phyloP scores from a whole-genome alignment of 2,113 vertebrate genomes.

The Synodontis membranacea region DNA sequence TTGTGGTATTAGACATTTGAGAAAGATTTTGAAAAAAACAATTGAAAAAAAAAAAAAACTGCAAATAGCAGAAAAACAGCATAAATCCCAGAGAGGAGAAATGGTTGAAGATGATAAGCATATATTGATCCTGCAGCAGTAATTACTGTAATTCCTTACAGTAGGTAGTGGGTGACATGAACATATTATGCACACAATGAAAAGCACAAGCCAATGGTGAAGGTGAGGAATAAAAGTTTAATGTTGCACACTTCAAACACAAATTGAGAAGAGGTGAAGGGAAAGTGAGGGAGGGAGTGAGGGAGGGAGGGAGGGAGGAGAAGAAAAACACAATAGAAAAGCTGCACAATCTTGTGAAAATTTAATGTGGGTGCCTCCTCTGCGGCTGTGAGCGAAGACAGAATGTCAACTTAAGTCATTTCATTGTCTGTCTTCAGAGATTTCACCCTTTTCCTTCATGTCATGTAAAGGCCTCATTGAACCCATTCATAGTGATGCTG shows the following conservation, averaged over 20 bases:
- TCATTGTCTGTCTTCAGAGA: constrained; percentile 21
- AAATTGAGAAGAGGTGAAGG: constrained; percentile 32
- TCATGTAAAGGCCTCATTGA: constrained; percentile 11
- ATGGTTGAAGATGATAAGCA: constrained; percentile 36
- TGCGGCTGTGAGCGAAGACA: background rate
- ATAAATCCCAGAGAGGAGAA: background rate
- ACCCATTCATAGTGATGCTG: constrained; percentile 19
- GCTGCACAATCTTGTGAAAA: constrained; percentile 42
- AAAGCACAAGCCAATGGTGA: constrained; percentile 43
- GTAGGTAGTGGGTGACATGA: constrained; percentile 21
- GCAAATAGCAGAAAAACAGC: background rate
- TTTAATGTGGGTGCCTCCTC: constrained; percentile 36
- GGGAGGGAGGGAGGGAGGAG: background rate
- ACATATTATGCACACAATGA: constrained; percentile 32
- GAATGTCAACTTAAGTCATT: constrained; percentile 36
- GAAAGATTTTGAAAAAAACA: no score
- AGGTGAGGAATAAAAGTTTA: constrained; percentile 52
- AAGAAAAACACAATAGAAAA: constrained; percentile 23
- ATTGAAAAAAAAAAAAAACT: no score
- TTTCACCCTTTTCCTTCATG: constrained; percentile 5
- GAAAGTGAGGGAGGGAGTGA: background rate
- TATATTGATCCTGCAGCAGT: constrained; percentile 47
- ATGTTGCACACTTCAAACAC: constrained; percentile 46
- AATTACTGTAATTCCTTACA: constrained; percentile 36
- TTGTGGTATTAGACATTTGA: background rate